These are phyloP conservation scores for Prosapia bicincta DNA, from an alignment of 2,888 invertebrate genomes.

Conservation along the genomic window DNA sequence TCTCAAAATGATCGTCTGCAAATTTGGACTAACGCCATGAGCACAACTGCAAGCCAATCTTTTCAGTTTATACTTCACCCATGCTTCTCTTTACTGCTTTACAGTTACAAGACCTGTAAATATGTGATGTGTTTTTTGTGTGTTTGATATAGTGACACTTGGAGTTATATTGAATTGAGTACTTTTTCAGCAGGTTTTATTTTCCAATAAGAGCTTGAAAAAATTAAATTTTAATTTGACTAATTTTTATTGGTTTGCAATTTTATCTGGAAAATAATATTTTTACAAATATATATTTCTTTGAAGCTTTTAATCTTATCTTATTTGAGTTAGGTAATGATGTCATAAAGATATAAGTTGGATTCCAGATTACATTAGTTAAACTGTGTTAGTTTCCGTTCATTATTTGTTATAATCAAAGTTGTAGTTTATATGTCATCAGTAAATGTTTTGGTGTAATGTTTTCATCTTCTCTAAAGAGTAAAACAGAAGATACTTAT, in stretches of 20 bases:
- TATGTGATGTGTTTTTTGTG: not conserved
- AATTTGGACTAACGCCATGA: not conserved
- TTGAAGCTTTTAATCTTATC: not conserved
- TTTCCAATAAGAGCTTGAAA: no score
- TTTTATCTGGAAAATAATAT: no score
- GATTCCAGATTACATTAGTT: no score
- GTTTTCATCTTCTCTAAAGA: no score
- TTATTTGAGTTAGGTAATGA: no score
- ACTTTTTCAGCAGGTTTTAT: not conserved
- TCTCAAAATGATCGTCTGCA: slow-evolving; percentile 5
- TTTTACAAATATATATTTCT: not conserved
- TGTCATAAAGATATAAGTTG: not conserved
- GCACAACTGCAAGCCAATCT: not conserved
- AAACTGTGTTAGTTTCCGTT: no score
- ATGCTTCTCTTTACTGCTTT: not conserved
- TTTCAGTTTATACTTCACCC: not conserved
- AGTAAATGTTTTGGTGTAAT: no score
- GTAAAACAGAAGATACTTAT: no score
- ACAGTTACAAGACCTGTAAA: not conserved
- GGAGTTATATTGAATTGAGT: not conserved
- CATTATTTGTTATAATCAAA: not conserved
- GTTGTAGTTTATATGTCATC: no score
- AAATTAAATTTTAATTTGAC: no score
- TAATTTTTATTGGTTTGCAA: no score
- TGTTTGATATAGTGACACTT: no score